phyloP scores from a whole-genome alignment of 35 echinoderm and acorn worm genomes.

The Heliocidaris erythrogramma region DNA sequence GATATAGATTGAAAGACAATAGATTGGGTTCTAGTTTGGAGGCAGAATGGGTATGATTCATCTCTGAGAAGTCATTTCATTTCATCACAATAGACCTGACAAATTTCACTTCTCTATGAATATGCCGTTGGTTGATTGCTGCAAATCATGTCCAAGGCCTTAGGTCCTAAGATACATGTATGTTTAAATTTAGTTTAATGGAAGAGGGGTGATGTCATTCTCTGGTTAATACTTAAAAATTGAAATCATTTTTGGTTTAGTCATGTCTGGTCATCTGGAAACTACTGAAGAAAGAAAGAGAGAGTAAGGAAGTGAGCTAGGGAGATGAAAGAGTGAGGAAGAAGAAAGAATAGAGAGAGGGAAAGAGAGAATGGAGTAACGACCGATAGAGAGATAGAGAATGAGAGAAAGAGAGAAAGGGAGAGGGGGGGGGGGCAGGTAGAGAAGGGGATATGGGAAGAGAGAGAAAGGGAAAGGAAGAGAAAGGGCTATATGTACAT shows the following conservation, averaged over 20 bases:
- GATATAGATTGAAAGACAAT: constrained; percentile 18
- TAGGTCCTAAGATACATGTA: not conserved
- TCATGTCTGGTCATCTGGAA: not conserved
- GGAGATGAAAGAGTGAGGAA: not conserved
- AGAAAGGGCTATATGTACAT: too few species aligned
- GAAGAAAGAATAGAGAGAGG: not conserved
- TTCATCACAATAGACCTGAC: not conserved
- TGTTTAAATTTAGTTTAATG: not conserved
- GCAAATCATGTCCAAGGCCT: not conserved
- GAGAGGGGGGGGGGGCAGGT: not conserved
- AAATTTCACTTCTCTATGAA: not conserved
- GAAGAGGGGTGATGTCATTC: not conserved
- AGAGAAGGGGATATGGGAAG: not conserved
- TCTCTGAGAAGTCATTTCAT: not conserved
- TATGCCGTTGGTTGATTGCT: not conserved
- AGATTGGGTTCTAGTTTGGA: not conserved
- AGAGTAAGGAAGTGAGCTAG: not conserved
- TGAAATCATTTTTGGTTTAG: not conserved
- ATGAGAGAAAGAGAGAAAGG: not conserved
- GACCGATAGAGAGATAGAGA: not conserved
- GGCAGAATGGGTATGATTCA: constrained; percentile 1
- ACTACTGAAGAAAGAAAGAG: too few species aligned
- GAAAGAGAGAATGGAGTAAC: too few species aligned
- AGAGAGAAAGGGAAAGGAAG: not conserved
- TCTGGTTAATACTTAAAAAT: not conserved